phyloP scores from a whole-genome alignment of 2,113 vertebrate genomes.

The Thryonomys swinderianus region DNA sequence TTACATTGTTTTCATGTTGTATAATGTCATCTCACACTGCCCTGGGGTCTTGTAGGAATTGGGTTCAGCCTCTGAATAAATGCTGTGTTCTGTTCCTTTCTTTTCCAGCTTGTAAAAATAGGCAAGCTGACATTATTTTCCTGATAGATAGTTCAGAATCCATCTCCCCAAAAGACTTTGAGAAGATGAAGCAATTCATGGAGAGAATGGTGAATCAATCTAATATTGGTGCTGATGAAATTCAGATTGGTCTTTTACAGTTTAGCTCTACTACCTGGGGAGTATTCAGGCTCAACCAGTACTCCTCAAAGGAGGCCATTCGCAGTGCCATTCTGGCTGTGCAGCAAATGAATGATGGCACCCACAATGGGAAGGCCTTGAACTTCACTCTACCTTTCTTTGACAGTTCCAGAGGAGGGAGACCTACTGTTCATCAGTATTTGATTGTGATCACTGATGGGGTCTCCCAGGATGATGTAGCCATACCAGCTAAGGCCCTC shows the following conservation, averaged over 20 bases:
- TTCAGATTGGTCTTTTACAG: conserved; percentile 90
- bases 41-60: background rate
- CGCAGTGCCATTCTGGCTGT: conserved; percentile 80
- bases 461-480: conserved; percentile 86
- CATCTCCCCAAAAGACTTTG: conserved; percentile 84
- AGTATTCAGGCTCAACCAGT: conserved; percentile 85
- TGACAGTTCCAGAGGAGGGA: conserved; percentile 83
- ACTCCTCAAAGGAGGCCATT: conserved; percentile 79
- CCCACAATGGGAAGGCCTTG: conserved; percentile 87
- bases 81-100: background rate
- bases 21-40: background rate
- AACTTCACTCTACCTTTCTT: conserved; percentile 85
- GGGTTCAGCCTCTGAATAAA: conserved; percentile 37
- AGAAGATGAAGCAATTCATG: conserved; percentile 90
- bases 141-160: conserved; percentile 91
- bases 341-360: conserved; percentile 84
- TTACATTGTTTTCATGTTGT: background rate
- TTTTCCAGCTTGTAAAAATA: conserved; percentile 87
- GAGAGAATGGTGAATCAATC: conserved; percentile 84
- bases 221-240: conserved; percentile 78
- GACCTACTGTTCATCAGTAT: conserved; percentile 83
- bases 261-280: conserved; percentile 83
- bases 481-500: conserved; percentile 83
- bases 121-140: conserved; percentile 90
- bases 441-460: conserved; percentile 91